Evolutionary conservation across 1,140 invertebrate genomes (phyloP).

Genomic region (Paracyclopina nana): DNA sequence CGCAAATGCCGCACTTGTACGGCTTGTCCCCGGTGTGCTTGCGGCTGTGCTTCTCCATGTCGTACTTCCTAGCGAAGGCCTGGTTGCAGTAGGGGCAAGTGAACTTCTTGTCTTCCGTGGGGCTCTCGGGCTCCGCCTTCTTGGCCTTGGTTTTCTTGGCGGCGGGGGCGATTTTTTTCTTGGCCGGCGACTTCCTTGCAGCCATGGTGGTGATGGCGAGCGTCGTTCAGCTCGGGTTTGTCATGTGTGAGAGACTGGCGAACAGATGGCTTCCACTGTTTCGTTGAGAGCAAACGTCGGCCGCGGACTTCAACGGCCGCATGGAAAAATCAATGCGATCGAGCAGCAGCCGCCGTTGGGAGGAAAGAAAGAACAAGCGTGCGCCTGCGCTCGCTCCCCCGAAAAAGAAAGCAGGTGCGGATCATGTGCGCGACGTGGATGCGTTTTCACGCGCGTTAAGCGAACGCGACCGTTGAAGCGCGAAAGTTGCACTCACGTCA

Average conservation of each 20-base stretch:
- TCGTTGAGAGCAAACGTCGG: no score
- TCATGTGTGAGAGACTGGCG: not conserved
- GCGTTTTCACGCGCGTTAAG: no score
- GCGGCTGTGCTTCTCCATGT: constrained; percentile 35
- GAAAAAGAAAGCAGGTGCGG: no score
- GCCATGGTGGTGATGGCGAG: not conserved
- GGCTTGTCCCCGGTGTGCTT: constrained; percentile 63
- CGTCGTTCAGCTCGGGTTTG: not conserved
- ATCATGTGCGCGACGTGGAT: no score
- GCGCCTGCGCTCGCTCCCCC: no score
- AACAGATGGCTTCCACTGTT: not conserved
- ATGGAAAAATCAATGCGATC: no score
- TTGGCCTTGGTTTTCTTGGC: not conserved
- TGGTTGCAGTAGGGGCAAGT: constrained; percentile 6
- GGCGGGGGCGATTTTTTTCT: not conserved
- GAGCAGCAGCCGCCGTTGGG: no score
- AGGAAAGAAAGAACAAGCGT: no score
- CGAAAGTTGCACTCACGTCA: no score
- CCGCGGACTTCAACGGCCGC: no score
- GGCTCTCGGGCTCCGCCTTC: not conserved
- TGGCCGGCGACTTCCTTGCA: not conserved
- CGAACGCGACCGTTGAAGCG: no score
- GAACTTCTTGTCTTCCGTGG: not conserved
- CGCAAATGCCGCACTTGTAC: constrained; percentile 56
- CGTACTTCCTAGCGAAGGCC: constrained; percentile 3